A percentile compares a stretch with the other conserved stretches of the same genome.
phyloP scores from a whole-genome alignment of 2,888 invertebrate genomes.

The Peribatodes rhomboidaria region DNA sequence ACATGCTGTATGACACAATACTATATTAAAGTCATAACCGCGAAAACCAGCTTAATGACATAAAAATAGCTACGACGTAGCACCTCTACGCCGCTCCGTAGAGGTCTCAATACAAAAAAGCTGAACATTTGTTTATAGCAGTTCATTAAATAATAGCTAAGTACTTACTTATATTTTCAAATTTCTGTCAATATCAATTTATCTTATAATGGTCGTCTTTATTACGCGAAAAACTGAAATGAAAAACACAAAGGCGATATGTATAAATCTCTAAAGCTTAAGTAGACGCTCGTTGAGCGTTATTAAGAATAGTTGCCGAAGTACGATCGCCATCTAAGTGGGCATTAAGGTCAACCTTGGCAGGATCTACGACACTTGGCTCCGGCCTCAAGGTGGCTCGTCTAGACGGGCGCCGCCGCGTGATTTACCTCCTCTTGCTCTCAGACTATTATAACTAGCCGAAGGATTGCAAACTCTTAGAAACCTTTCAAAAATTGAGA shows the following conservation, averaged over 20 bases:
- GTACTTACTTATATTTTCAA: too few species aligned
- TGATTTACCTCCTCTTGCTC: conserved; percentile 20
- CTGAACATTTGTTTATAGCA: too few species aligned
- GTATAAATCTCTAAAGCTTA: background rate
- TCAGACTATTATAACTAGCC: background rate
- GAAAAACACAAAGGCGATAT: background rate
- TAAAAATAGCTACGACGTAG: too few species aligned
- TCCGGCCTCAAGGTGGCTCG: conserved; percentile 23
- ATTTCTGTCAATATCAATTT: too few species aligned
- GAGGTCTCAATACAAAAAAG: too few species aligned
- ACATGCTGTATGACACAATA: too few species aligned
- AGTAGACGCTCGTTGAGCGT: background rate
- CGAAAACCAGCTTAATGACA: too few species aligned
- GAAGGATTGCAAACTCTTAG: background rate
- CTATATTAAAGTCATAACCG: too few species aligned
- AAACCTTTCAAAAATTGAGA: background rate
- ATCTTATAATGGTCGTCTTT: too few species aligned
- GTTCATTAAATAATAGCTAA: too few species aligned
- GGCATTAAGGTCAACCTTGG: conserved; percentile 24
- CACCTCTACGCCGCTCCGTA: too few species aligned
- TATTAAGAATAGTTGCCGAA: conserved; percentile 9
- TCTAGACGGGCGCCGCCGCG: conserved; percentile 33
- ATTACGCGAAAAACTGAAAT: too few species aligned
- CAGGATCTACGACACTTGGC: conserved; percentile 17
- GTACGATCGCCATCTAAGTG: conserved; percentile 4